Evolutionary conservation across 1,140 invertebrate species (phyloP).

Genomic region (Cotesia typhae): DNA sequence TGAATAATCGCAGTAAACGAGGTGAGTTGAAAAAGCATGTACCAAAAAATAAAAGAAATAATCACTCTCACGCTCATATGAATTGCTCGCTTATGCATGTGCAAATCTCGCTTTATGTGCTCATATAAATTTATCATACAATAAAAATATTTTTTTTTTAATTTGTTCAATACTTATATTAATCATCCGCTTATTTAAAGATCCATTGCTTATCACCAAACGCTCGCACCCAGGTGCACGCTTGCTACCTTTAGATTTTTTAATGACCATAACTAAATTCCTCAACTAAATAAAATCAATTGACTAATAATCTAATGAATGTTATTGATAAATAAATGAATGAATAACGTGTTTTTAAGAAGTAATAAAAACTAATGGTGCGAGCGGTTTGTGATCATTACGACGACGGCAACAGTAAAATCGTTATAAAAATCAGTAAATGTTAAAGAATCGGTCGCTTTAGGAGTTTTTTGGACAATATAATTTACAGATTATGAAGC

Average conservation of each 20-base stretch:
- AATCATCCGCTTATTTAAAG: conserved; percentile 22
- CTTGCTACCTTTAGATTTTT: not conserved
- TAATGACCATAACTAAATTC: not conserved
- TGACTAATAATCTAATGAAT: too few species aligned
- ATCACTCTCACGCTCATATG: not conserved
- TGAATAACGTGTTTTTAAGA: not conserved
- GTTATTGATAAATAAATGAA: not conserved
- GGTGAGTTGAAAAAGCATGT: conserved; percentile 43
- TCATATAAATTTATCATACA: too few species aligned
- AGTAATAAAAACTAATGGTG: conserved; percentile 29
- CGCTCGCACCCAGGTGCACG: conserved; percentile 30
- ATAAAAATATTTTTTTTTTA: not conserved
- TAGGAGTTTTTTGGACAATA: conserved; percentile 50
- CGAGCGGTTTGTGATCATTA: conserved; percentile 45
- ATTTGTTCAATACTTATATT: conserved; percentile 21
- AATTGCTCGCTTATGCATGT: conserved; percentile 3
- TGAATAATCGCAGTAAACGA: conserved; percentile 49
- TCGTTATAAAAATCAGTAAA: conserved; percentile 3
- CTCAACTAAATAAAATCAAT: not conserved
- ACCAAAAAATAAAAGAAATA: too few species aligned
- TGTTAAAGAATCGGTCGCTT: conserved; percentile 31
- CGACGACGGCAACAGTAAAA: not conserved
- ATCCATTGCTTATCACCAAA: conserved; percentile 33
- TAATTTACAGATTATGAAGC: conserved; percentile 56
- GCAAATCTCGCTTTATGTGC: conserved; percentile 18